Conservation (phyloP, 2,113 vertebrate species). For the Nycticorax nycticorax region DNA sequence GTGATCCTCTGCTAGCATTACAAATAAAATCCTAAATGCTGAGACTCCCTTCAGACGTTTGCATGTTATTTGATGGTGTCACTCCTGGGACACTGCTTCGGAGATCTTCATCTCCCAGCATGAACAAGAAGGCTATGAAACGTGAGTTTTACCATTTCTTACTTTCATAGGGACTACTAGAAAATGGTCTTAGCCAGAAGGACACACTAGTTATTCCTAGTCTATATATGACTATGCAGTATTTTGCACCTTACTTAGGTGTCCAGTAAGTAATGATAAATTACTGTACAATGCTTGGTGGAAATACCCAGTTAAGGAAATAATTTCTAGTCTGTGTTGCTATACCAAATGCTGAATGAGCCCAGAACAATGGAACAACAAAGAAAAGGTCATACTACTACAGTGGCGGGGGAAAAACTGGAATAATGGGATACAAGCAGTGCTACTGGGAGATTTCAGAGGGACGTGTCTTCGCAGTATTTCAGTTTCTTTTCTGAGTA, state of each 20-base stretch:
- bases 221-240: fast-evolving
- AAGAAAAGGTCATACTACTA: background rate
- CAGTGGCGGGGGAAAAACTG: background rate
- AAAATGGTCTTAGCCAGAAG: background rate
- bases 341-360: background rate
- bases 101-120: conserved; percentile 1
- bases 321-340: background rate
- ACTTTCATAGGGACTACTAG: background rate
- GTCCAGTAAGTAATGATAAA: background rate
- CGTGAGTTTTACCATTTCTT: conserved; percentile 35
- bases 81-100: background rate
- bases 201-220: background rate
- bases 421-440: background rate
- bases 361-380: background rate
- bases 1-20: background rate
- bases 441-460: background rate
- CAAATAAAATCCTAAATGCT: conserved; percentile 6
- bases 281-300: background rate
- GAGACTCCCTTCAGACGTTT: background rate
- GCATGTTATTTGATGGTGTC: conserved; percentile 17
- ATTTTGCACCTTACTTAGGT: background rate
- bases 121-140: conserved; percentile 22
- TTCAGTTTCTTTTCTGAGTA: background rate
- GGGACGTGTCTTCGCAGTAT: background rate
- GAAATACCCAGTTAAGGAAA: background rate